These are phyloP conservation scores for Nycticryphes semicollaris DNA, from an alignment of 2,113 vertebrate species.

Conservation along the genomic window DNA sequence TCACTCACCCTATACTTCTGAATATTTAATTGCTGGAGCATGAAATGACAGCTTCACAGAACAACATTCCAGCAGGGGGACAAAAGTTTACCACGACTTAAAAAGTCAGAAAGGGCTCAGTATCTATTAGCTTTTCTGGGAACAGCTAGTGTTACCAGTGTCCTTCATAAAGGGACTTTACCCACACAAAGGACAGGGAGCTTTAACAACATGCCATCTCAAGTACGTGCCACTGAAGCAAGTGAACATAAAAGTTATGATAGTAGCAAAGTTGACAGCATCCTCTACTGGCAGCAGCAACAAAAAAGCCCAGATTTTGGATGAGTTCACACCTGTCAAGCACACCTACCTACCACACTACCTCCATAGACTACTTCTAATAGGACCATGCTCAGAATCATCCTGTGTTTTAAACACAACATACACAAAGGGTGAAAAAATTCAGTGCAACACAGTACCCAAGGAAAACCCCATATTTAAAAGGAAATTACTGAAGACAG, in stretches of 20 bases:
- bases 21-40: slow-evolving; percentile 36
- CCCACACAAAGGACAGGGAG: not conserved
- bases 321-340: not conserved
- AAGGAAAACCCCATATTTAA: not conserved
- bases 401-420: not conserved
- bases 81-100: not conserved
- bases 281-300: not conserved
- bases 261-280: not conserved
- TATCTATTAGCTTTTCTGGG: not conserved
- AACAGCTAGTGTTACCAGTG: not conserved
- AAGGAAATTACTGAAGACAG: not conserved
- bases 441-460: not conserved
- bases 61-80: not conserved
- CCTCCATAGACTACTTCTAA: not conserved
- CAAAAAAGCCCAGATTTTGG: not conserved
- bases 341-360: not conserved
- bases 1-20: slow-evolving; percentile 24
- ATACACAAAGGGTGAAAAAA: not conserved
- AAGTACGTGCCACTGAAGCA: not conserved
- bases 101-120: slow-evolving; percentile 3
- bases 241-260: not conserved
- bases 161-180: not conserved
- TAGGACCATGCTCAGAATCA: not conserved
- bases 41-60: slow-evolving; percentile 29
- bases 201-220: not conserved